These are phyloP conservation scores for Diabrotica undecimpunctata DNA, from an alignment of 1,140 invertebrate species.

Conservation along the genomic window DNA sequence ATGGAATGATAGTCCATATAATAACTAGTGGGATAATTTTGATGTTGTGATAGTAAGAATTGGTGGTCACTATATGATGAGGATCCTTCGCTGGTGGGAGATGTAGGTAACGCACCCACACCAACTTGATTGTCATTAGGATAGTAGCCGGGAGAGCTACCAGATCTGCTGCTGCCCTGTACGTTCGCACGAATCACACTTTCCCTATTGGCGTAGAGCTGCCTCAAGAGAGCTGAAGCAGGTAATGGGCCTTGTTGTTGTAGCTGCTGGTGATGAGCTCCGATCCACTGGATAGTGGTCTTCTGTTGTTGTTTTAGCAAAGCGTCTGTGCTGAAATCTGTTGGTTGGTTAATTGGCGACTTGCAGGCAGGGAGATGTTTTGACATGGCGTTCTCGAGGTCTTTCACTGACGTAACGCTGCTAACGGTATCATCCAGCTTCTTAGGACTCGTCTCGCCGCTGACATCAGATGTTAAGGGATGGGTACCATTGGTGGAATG, in stretches of 20 bases:
- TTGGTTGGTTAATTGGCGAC: conserved; percentile 62
- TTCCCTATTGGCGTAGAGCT: conserved; percentile 89
- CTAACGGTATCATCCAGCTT: conserved; percentile 38
- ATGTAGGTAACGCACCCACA: conserved; percentile 74
- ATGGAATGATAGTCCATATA: conserved; percentile 83
- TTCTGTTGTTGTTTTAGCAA: conserved; percentile 77
- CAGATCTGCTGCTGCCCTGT: conserved; percentile 58
- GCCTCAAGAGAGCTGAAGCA: conserved; percentile 81
- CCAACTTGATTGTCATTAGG: conserved; percentile 52
- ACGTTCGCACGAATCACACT: conserved; percentile 90
- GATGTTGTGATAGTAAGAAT: conserved; percentile 60
- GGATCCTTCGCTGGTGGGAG: conserved; percentile 78
- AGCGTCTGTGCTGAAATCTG: conserved; percentile 84
- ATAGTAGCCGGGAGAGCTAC: conserved; percentile 42
- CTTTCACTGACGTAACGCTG: conserved; percentile 71
- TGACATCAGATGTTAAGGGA: conserved; percentile 44
- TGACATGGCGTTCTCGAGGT: conserved; percentile 93
- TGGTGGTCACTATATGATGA: conserved; percentile 68
- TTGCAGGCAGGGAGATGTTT: conserved; percentile 80
- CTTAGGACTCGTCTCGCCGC: conserved; percentile 50
- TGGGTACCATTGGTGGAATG: conserved; percentile 48
- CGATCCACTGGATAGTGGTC: conserved; percentile 93
- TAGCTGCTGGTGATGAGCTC: conserved; percentile 69
- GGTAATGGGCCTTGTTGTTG: conserved; percentile 58
- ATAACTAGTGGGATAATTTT: conserved; percentile 61